A percentile compares a stretch with the other conserved stretches of the same genome.
Conservation (phyloP, 2,888 invertebrate genomes). For the Heliconius aoede region DNA sequence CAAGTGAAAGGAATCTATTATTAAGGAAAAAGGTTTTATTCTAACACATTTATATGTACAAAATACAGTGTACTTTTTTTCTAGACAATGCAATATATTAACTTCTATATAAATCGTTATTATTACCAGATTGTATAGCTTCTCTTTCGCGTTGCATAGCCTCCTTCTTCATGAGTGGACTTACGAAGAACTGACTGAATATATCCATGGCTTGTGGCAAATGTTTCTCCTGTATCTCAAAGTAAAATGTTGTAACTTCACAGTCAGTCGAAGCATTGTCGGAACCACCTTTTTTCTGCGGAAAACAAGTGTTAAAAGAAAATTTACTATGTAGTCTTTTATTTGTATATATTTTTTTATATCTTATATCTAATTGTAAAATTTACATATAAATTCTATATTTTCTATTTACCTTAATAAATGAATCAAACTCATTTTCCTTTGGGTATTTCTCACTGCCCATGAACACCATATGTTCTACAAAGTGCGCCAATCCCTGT, state of each 20-base stretch:
- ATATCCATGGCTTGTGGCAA: constrained; percentile 90
- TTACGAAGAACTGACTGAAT: constrained; percentile 94
- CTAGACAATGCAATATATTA: too few relatives aligned
- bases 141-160: constrained; percentile 94
- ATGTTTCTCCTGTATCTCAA: constrained; percentile 92
- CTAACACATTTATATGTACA: too few relatives aligned
- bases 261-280: constrained; percentile 95
- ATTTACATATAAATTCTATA: too few relatives aligned
- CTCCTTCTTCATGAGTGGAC: constrained; percentile 92
- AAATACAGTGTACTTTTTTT: too few relatives aligned
- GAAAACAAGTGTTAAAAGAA: background rate
- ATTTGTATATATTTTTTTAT: background rate
- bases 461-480: constrained; percentile 98
- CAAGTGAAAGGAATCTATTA: too few relatives aligned
- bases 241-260: constrained; percentile 94
- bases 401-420: constrained; percentile 82
- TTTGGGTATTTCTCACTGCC: constrained; percentile 94
- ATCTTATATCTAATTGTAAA: too few relatives aligned
- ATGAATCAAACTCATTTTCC: constrained; percentile 93
- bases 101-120: background rate
- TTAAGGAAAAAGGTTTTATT: too few relatives aligned
- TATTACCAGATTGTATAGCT: constrained; percentile 91
- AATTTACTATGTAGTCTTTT: background rate
- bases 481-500: constrained; percentile 92
- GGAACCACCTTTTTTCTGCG: constrained; percentile 90